These are phyloP conservation scores for Cinclus cinclus DNA, from an alignment of 2,113 vertebrate genomes.

Conservation along the genomic window DNA sequence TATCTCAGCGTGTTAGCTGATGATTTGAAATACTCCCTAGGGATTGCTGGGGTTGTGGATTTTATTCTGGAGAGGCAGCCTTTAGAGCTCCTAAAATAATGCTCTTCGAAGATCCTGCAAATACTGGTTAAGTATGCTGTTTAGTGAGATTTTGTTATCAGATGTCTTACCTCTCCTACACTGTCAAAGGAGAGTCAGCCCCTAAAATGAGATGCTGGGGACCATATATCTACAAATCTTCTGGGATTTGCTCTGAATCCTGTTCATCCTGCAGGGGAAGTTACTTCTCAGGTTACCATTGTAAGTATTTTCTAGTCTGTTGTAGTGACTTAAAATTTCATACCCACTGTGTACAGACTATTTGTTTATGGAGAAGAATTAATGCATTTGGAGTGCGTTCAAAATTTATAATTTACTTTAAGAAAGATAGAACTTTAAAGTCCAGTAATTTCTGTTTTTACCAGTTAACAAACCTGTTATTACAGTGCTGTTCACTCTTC, in stretches of 20 bases:
- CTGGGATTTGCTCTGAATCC: not conserved
- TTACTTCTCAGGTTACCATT: not conserved
- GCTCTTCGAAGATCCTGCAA: not conserved
- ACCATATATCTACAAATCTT: not conserved
- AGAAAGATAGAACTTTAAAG: not conserved
- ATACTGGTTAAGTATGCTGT: not conserved
- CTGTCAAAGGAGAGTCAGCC: not conserved
- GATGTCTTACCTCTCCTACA: not conserved
- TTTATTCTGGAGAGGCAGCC: not conserved
- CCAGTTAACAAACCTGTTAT: not conserved
- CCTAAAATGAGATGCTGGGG: not conserved
- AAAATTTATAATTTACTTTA: not conserved
- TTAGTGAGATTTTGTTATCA: not conserved
- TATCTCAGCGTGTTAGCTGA: not conserved
- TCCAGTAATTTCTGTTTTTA: not conserved
- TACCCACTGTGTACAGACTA: not conserved
- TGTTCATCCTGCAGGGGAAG: not conserved
- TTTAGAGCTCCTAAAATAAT: not conserved
- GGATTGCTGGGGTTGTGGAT: not conserved
- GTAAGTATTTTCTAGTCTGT: not conserved
- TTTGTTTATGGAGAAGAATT: not conserved
- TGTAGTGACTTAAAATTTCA: not conserved
- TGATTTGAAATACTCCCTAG: not conserved
- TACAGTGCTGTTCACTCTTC: not conserved
- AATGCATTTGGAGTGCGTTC: not conserved